Evolutionary conservation across 2,888 invertebrate species (phyloP).

Genomic region (Clepsis dumicolana): DNA sequence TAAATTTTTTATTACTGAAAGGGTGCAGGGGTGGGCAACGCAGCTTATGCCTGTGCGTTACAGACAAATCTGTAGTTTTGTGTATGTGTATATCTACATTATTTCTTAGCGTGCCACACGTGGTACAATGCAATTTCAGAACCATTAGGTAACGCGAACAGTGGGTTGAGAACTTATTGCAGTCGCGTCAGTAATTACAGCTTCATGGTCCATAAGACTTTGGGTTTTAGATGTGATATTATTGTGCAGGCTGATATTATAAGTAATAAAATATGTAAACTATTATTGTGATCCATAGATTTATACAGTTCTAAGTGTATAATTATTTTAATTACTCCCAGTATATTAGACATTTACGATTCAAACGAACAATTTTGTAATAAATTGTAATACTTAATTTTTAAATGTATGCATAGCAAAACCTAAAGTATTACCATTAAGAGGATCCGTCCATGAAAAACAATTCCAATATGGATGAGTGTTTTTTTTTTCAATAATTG

Average conservation of each 20-base stretch:
- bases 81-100: too few species aligned
- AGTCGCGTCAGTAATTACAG: not conserved
- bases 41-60: too few species aligned
- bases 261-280: not conserved
- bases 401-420: not conserved
- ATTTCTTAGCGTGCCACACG: not conserved
- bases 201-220: not conserved
- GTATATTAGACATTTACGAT: not conserved
- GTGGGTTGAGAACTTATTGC: not conserved
- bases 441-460: not conserved
- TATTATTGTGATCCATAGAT: not conserved
- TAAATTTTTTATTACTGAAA: too few species aligned
- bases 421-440: not conserved
- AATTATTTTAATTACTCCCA: not conserved
- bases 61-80: too few species aligned
- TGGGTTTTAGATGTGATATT: not conserved
- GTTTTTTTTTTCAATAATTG: too few species aligned
- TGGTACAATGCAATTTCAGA: not conserved
- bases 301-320: not conserved
- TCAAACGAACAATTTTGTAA: not conserved
- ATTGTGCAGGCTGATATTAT: not conserved
- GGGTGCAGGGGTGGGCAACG: too few species aligned
- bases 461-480: not conserved
- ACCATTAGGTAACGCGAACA: not conserved
- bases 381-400: conserved; percentile 3